Percentiles rank a stretch among this genome's conserved stretches.
Conservation (phyloP, 2,888 invertebrate species). For the Tortricodes alternella region DNA sequence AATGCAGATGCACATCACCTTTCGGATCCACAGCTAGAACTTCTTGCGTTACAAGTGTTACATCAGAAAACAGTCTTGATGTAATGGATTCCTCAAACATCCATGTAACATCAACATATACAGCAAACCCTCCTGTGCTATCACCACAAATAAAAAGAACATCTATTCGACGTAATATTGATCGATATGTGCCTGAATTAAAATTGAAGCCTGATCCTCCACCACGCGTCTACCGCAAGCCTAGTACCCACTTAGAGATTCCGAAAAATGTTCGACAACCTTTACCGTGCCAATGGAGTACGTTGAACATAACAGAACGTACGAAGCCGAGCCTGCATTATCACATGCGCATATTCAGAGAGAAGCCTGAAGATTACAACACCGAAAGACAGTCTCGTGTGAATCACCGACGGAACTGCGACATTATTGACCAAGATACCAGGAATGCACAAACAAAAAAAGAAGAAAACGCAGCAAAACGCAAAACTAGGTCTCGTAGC, state of each 20-base stretch:
- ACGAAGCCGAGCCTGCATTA: slow-evolving; percentile 77
- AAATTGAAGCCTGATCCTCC: slow-evolving; percentile 73
- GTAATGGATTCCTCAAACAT: slow-evolving; percentile 79
- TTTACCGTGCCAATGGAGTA: slow-evolving; percentile 73
- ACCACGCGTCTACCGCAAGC: slow-evolving; percentile 72
- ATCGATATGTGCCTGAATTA: slow-evolving; percentile 69
- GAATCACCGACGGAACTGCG: slow-evolving; percentile 63
- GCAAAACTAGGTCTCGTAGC: slow-evolving; percentile 72
- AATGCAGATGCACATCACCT: slow-evolving; percentile 88
- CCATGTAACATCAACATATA: slow-evolving; percentile 76
- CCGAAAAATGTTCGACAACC: slow-evolving; percentile 76
- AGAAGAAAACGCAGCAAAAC: slow-evolving; percentile 46
- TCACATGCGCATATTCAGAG: slow-evolving; percentile 78
- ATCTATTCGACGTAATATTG: slow-evolving; percentile 72
- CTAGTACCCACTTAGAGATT: slow-evolving; percentile 71
- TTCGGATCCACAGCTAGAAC: slow-evolving; percentile 88
- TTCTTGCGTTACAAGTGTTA: slow-evolving; percentile 83
- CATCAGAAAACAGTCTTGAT: slow-evolving; percentile 81
- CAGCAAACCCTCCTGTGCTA: slow-evolving; percentile 70
- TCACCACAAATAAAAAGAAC: slow-evolving; percentile 77
- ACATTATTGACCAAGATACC: slow-evolving; percentile 55
- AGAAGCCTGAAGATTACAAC: slow-evolving; percentile 51
- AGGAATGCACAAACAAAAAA: slow-evolving; percentile 41
- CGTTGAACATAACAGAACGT: slow-evolving; percentile 73
- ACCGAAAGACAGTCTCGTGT: slow-evolving; percentile 58